Base-by-base conservation (phyloP, 2,888 invertebrate genomes). In the Sacculina carcini region DNA sequence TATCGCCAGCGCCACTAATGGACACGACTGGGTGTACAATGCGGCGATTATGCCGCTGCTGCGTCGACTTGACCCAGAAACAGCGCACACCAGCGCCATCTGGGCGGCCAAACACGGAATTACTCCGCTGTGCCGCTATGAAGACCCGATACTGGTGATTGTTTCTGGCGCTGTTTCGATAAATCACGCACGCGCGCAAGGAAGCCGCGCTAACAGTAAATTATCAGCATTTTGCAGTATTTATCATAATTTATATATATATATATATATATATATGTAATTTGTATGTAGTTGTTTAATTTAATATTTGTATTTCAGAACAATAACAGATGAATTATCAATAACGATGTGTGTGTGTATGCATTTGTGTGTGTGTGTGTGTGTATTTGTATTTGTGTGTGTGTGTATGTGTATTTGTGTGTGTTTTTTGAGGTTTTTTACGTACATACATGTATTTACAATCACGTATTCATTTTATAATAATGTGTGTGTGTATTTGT, bases 81-180 rank as follows among this genome's bases (percentile, higher is more conserved):
- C 68, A 48, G 78, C 86, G 2, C 94, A 94, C 62, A 75, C 73
- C 56, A 58, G 85, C 24, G 86, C 83, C 6, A 71, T 94, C 2
- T 64, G 71, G 56, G 73, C 77, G 7, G 75, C 80, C 23, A 84
- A 85, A 65, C 77, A 80, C 68, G 75, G 78, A 23, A 56, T 89
- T 1, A 68, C 84, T 55, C 78, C 80, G 12, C 65, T 67, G 56
- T 71, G 73, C 59, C 66, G 61, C 49, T 67, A 1, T 6, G 3
- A n/a, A 2, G 42, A 42, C 26, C n/a, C n/a, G n/a, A n/a, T n/a
- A n/a, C n/a, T n/a, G n/a, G n/a, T n/a, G n/a, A n/a, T n/a, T n/a
- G n/a, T n/a, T n/a, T n/a, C n/a, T n/a, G n/a, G n/a, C n/a, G n/a
- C n/a, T n/a, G n/a, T n/a, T n/a, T n/a, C n/a, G n/a, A n/a, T n/a